Percentiles rank a stretch among this genome's conserved stretches.
These are phyloP conservation scores for Poeciliopsis turrubarensis DNA, from an alignment of 2,113 vertebrate species.

Conservation along the genomic window DNA sequence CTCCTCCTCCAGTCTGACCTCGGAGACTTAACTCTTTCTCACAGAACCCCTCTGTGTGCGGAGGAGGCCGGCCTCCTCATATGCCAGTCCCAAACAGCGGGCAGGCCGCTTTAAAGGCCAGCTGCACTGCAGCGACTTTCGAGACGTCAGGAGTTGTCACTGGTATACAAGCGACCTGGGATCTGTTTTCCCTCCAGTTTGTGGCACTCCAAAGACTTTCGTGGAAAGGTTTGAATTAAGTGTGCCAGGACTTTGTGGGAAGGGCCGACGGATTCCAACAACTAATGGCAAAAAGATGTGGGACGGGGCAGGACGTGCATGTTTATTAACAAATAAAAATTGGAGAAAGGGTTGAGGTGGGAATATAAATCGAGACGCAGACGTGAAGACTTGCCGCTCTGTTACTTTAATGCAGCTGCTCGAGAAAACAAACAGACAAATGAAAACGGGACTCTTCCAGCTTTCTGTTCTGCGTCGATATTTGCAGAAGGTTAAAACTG, in stretches of 20 bases:
- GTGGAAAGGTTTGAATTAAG: constrained; percentile 58
- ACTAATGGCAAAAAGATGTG: constrained; percentile 48
- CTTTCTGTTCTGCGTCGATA: no score
- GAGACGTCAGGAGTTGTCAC: constrained; percentile 67
- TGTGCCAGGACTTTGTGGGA: constrained; percentile 46
- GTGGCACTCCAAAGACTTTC: constrained; percentile 64
- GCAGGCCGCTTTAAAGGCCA: constrained; percentile 54
- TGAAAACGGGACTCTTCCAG: not conserved
- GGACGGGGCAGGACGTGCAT: constrained; percentile 14
- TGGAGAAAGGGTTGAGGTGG: constrained; percentile 22
- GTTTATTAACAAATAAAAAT: constrained; percentile 50
- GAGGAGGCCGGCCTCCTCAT: constrained; percentile 64
- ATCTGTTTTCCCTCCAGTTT: constrained; percentile 50
- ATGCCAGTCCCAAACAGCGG: constrained; percentile 59
- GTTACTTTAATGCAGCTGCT: no score
- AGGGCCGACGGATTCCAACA: constrained; percentile 33
- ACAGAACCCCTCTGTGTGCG: constrained; percentile 72
- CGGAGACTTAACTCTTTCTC: constrained; percentile 71
- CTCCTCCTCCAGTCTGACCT: constrained; percentile 70
- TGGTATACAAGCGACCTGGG: constrained; percentile 57
- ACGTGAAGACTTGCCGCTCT: not conserved
- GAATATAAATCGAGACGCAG: constrained; percentile 19
- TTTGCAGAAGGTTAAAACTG: not conserved
- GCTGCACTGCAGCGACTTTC: constrained; percentile 53
- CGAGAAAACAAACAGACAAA: not conserved